Conservation (phyloP, 1,140 invertebrate genomes). For the Cydia splendana region DNA sequence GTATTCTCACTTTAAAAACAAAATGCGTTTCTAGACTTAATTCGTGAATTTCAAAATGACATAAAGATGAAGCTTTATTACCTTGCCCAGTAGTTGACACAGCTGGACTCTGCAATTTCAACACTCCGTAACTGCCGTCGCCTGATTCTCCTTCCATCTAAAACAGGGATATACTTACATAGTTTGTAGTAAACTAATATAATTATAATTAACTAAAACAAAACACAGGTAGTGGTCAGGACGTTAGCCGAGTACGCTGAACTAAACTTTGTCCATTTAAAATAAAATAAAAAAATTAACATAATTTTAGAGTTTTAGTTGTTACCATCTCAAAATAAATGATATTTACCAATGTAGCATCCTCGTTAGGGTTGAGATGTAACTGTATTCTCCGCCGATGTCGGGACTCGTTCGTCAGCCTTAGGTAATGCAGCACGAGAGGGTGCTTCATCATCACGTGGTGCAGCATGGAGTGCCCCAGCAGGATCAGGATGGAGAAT, state of each 20-base stretch:
- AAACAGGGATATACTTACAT: slow-evolving; percentile 36
- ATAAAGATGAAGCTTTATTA: slow-evolving; percentile 27
- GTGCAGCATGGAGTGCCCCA: slow-evolving; percentile 88
- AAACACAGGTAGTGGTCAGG: too few species aligned
- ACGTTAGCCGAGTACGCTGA: too few species aligned
- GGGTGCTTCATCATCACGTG: slow-evolving; percentile 87
- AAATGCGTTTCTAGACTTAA: too few species aligned
- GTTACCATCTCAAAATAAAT: neutral
- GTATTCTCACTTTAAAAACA: too few species aligned
- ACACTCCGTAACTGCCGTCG: slow-evolving; percentile 63
- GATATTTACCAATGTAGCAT: slow-evolving; percentile 86
- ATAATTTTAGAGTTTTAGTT: too few species aligned
- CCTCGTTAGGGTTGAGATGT: slow-evolving; percentile 88
- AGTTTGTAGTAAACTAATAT: too few species aligned
- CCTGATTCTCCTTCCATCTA: slow-evolving; percentile 70
- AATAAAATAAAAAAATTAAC: too few species aligned
- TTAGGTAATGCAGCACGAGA: slow-evolving; percentile 92
- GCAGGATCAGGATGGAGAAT: slow-evolving; percentile 87
- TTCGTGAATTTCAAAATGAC: too few species aligned
- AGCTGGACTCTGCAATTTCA: slow-evolving; percentile 70
- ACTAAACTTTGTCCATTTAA: too few species aligned
- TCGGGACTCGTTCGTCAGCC: slow-evolving; percentile 85
- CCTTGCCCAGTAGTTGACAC: slow-evolving; percentile 54
- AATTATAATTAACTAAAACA: too few species aligned
- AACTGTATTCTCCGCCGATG: slow-evolving; percentile 73